A percentile compares a stretch with the other conserved stretches of the same genome.
Conservation (phyloP, 92 coral and sea anemone species). For the Zoanthus sansibaricus region DNA sequence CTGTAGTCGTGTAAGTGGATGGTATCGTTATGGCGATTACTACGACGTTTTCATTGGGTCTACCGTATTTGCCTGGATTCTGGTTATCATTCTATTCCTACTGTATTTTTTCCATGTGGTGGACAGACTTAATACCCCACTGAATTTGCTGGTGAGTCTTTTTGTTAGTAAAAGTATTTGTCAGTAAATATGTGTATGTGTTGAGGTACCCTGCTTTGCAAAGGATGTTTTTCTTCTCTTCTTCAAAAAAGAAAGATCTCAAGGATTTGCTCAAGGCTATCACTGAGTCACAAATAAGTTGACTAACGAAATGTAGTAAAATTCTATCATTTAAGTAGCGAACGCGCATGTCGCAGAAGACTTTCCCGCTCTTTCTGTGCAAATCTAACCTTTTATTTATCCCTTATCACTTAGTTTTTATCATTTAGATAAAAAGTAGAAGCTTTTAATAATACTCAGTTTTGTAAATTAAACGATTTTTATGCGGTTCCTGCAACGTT, state of each 20-base stretch:
- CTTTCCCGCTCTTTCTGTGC: no score
- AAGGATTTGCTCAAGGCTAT: no score
- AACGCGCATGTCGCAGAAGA: no score
- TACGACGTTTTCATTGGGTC: neutral
- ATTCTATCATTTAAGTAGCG: no score
- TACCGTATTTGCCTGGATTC: neutral
- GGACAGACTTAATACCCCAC: neutral
- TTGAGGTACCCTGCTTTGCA: neutral
- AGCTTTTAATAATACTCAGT: no score
- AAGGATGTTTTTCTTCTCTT: neutral
- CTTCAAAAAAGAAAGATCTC: neutral
- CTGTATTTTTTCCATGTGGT: neutral
- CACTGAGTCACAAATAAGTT: no score
- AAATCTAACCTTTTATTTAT: no score
- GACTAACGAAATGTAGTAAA: no score
- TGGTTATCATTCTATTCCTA: neutral
- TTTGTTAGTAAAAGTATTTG: neutral
- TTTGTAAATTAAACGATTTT: no score
- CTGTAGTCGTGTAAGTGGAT: neutral
- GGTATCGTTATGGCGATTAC: neutral
- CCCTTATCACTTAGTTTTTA: no score
- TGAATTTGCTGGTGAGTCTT: neutral
- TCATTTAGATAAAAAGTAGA: no score
- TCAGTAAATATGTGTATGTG: neutral
- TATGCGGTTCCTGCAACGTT: no score